Evolutionary conservation across 2,797 vertebrate genomes (phyloP).

Genomic region (Galago senegalensis): DNA sequence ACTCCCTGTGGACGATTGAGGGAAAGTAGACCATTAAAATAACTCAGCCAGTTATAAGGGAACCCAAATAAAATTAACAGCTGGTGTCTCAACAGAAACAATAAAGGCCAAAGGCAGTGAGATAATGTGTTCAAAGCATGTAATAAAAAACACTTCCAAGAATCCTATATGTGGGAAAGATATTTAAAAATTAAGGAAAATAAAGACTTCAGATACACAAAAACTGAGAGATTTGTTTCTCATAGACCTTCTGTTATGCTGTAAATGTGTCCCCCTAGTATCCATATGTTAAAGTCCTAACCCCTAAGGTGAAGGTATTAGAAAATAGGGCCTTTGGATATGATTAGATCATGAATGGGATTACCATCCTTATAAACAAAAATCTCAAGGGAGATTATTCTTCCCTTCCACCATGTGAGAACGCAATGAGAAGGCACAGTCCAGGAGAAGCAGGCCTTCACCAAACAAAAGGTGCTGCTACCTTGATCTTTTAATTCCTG

Average conservation of each 20-base stretch:
- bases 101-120: not conserved
- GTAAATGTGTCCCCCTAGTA: not conserved
- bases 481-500: not conserved
- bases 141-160: not conserved
- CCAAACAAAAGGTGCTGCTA: not conserved
- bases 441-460: not conserved
- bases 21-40: slow-evolving; percentile 20
- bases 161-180: not conserved
- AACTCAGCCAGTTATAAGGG: not conserved
- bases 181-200: not conserved
- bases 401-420: not conserved
- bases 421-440: not conserved
- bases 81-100: not conserved
- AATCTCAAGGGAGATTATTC: not conserved
- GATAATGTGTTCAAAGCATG: not conserved
- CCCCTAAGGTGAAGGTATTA: not conserved
- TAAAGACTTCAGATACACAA: not conserved
- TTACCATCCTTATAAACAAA: not conserved
- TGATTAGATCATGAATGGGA: not conserved
- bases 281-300: not conserved
- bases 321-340: not conserved
- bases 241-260: not conserved
- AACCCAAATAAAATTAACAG: not conserved
- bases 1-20: not conserved
- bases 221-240: not conserved